Base-by-base conservation (phyloP, 2,797 vertebrate species). In the Tangara arthus region DNA sequence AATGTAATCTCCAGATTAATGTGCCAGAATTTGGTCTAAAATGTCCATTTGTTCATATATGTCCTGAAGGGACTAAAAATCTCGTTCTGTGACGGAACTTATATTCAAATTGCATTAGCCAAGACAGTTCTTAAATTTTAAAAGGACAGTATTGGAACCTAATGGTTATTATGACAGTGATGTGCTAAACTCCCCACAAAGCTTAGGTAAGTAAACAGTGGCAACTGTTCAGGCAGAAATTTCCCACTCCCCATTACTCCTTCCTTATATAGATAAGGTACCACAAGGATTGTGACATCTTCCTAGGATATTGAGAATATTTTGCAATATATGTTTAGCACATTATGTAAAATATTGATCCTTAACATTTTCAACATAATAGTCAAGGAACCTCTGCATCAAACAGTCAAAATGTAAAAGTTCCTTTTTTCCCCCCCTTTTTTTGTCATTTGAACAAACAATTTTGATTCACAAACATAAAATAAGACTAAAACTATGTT, bases 361-460 rank as follows among this genome's bases (percentile, higher is more conserved):
- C 8, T 61, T 80, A 35, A 41, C 0, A 12, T 69, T 77, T 86
- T 46, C 34, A 88, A 19, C 21, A 47, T 7, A 32, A 24, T 42
- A 70, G n/a, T 65, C 34, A 89, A 59, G 24, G 47, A 46, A 49
- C 1, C 2, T 80, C 46, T 76, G 20, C 37, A 85, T 47, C 18
- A 42, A 65, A 55, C 8, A 37, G 15, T 13, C 49, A 83, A 82
- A 34, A 53, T 50, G 1, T 30, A 12, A 30, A 61, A 81, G 72
- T 2, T 30, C 28, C 2, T 4, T 1, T 24, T 15, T 16, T 16
- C 11, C 2, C 5, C 11, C 15, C 18, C 11, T 1, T 59, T 34
- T 37, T 41, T 44, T 14, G 0, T 30, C 0, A 44, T 72, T 68
- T 65, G 17, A 70, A 78, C 37, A 6, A 15, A 15, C 6, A 24